Evolutionary conservation across 2,113 vertebrate genomes (phyloP).

Genomic region (Rhinichthys klamathensis): DNA sequence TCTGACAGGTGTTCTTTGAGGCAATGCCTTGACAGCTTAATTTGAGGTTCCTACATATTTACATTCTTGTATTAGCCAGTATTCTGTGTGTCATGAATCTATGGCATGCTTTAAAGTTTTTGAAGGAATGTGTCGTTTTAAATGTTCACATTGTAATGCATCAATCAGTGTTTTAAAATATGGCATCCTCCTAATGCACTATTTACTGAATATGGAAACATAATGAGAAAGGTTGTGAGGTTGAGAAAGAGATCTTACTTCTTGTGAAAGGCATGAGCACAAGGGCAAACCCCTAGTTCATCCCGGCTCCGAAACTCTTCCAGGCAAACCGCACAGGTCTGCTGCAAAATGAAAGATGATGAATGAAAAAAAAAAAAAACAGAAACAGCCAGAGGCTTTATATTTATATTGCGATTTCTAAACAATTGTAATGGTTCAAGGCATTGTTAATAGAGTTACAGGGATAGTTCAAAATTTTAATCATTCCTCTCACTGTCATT

Average conservation of each 20-base stretch:
- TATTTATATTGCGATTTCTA: neutral
- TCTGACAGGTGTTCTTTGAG: neutral
- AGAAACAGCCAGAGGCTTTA: neutral
- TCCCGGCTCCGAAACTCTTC: slow-evolving; percentile 79
- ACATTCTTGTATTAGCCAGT: neutral
- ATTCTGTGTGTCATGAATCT: neutral
- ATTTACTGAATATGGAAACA: neutral
- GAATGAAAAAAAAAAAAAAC: neutral
- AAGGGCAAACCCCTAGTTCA: slow-evolving; percentile 79
- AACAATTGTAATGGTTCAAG: neutral
- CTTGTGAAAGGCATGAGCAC: slow-evolving; percentile 81
- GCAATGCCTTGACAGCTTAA: neutral
- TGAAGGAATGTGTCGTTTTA: neutral
- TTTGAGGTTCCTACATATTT: neutral
- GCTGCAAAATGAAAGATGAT: slow-evolving; percentile 61
- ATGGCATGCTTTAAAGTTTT: neutral
- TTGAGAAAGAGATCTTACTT: slow-evolving; percentile 68
- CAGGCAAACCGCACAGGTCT: slow-evolving; percentile 80
- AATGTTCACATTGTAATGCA: neutral
- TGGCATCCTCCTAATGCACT: neutral
- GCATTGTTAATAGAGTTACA: neutral
- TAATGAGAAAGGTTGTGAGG: neutral
- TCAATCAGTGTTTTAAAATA: neutral
- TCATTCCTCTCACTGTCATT: neutral
- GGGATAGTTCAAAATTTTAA: neutral